Percentiles rank a stretch among this genome's conserved stretches.
Evolutionary conservation across 2,797 vertebrate species (phyloP).

Genomic region (Eulemur coronatus): DNA sequence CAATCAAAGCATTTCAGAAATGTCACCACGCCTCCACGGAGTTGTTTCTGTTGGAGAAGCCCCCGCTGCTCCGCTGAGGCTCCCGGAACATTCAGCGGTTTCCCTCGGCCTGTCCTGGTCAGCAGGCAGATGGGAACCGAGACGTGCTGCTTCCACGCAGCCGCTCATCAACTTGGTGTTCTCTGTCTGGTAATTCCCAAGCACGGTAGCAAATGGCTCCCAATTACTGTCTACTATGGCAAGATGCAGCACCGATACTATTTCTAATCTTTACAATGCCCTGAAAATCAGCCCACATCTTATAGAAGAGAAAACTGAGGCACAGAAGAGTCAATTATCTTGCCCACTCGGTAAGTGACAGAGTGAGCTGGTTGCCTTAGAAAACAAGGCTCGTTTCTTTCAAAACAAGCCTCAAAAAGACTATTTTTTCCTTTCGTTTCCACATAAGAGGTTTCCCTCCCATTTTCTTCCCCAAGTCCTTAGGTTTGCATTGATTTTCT

Average conservation of each 20-base stretch:
- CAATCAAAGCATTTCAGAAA: constrained; percentile 77
- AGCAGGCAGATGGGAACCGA: neutral
- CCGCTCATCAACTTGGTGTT: fast-evolving
- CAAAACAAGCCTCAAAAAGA: neutral
- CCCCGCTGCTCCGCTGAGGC: constrained; percentile 64
- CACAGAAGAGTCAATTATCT: neutral
- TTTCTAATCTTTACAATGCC: neutral
- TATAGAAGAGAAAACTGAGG: neutral
- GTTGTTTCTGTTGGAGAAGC: neutral
- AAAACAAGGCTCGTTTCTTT: neutral
- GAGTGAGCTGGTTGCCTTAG: neutral
- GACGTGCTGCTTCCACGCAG: fast-evolving
- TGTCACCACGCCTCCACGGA: constrained; percentile 74
- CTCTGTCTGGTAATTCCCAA: neutral
- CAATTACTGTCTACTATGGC: no score
- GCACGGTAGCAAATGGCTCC: neutral
- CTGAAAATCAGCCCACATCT: neutral
- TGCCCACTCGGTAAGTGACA: neutral
- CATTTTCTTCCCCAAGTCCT: neutral
- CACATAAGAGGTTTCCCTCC: neutral
- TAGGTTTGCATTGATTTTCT: neutral
- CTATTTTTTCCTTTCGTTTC: neutral
- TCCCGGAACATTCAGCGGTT: constrained; percentile 55
- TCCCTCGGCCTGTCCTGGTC: constrained; percentile 50
- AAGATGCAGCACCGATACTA: fast-evolving